These are phyloP conservation scores for Hypolimnas misippus DNA, from an alignment of 2,888 invertebrate genomes.

Conservation along the genomic window DNA sequence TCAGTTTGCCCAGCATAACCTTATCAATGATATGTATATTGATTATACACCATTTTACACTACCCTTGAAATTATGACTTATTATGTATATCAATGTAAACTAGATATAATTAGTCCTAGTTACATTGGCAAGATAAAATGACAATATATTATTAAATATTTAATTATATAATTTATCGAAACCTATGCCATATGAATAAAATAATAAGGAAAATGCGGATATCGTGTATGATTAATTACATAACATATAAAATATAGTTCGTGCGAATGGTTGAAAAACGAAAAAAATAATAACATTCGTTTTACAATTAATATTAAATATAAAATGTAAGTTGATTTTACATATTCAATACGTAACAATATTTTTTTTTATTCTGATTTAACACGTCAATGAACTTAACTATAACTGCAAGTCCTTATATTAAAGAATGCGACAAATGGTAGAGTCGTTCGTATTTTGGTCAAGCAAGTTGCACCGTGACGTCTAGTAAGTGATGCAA, in stretches of 20 bases:
- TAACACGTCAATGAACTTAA: background rate
- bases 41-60: slow-evolving; percentile 2
- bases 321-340: too few species aligned
- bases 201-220: too few species aligned
- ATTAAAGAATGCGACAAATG: slow-evolving; percentile 1
- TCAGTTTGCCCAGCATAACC: background rate
- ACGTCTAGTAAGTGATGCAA: slow-evolving; percentile 51
- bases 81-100: background rate
- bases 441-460: slow-evolving; percentile 20
- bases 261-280: too few species aligned
- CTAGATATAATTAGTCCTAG: background rate
- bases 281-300: too few species aligned
- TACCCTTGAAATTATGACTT: background rate
- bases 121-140: background rate
- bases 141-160: background rate
- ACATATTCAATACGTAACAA: background rate
- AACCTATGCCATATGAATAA: too few species aligned
- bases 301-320: too few species aligned
- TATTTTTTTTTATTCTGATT: too few species aligned
- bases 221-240: too few species aligned
- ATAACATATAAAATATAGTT: too few species aligned
- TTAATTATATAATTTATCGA: too few species aligned
- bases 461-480: slow-evolving; percentile 33
- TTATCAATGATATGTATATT: background rate
- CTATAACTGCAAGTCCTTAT: background rate